A percentile compares a stretch with the other conserved stretches of the same genome.
phyloP scores from a whole-genome alignment of 2,888 invertebrate species.

The Hydrotaea cyrtoneurina region DNA sequence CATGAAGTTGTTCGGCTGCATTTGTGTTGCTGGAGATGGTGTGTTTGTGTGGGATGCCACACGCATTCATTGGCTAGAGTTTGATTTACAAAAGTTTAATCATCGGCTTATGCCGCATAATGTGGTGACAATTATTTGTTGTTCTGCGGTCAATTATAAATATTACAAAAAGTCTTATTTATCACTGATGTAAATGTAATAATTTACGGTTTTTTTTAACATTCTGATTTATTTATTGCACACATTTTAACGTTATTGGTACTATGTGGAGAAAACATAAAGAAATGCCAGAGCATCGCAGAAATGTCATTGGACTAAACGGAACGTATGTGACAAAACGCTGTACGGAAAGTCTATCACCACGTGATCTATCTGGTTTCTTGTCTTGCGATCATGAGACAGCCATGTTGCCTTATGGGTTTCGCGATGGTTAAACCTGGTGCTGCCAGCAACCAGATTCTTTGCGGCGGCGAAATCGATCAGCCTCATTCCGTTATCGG shows the following conservation, averaged over 20 bases:
- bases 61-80: conserved; percentile 12
- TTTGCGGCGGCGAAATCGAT: too few species aligned
- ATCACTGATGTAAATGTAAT: conserved; percentile 49
- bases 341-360: too few species aligned
- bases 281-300: neutral
- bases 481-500: too few species aligned
- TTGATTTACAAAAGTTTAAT: conserved; percentile 50
- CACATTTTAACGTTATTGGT: neutral
- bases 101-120: conserved; percentile 52
- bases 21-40: neutral
- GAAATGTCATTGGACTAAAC: neutral
- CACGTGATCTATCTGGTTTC: too few species aligned
- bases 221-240: conserved; percentile 51
- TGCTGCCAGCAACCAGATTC: too few species aligned
- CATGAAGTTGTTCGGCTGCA: neutral
- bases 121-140: conserved; percentile 61
- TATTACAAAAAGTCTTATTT: conserved; percentile 50
- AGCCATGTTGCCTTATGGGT: too few species aligned
- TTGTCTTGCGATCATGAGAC: too few species aligned
- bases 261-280: neutral
- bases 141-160: conserved; percentile 60
- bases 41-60: neutral
- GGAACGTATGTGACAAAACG: too few species aligned
- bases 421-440: too few species aligned
- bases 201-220: conserved; percentile 52